Evolutionary conservation across 2,797 vertebrate species (phyloP).

Genomic region (Enteromius anoplus): DNA sequence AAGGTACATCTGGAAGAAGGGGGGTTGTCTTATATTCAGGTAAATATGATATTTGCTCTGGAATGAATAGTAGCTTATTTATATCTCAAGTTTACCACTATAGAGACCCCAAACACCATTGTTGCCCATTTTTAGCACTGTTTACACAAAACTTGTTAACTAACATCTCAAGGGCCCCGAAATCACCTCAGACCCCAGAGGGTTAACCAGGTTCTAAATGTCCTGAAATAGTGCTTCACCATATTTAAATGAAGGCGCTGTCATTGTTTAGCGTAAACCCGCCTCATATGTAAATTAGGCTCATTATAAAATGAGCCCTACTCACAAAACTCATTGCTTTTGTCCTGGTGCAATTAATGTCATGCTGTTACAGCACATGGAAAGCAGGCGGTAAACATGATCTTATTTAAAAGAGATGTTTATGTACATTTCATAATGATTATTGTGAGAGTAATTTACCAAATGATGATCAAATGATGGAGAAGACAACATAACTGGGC

Average conservation of each 20-base stretch:
- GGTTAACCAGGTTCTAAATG: background rate
- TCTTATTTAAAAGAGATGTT: constrained; percentile 10
- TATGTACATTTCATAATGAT: background rate
- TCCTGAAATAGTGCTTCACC: background rate
- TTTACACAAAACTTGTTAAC: background rate
- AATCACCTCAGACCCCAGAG: too few species aligned
- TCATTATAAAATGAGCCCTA: background rate
- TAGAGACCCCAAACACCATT: background rate
- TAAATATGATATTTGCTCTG: too few species aligned
- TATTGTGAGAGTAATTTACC: background rate
- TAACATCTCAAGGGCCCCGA: background rate
- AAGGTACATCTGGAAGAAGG: too few species aligned
- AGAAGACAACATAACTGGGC: background rate
- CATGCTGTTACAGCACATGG: constrained; percentile 4
- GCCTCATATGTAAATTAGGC: constrained; percentile 7
- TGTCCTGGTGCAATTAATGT: constrained; percentile 2
- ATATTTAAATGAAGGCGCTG: background rate
- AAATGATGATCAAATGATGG: constrained; percentile 16
- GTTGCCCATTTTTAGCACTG: background rate
- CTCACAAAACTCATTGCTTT: background rate
- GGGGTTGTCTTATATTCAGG: too few species aligned
- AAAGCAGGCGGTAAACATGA: constrained; percentile 3
- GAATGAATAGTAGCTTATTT: too few species aligned
- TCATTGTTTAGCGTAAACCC: background rate
- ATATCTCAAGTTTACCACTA: too few species aligned